Conservation (phyloP, 2,888 invertebrate species). For the Pseudeuparius sepicola region DNA sequence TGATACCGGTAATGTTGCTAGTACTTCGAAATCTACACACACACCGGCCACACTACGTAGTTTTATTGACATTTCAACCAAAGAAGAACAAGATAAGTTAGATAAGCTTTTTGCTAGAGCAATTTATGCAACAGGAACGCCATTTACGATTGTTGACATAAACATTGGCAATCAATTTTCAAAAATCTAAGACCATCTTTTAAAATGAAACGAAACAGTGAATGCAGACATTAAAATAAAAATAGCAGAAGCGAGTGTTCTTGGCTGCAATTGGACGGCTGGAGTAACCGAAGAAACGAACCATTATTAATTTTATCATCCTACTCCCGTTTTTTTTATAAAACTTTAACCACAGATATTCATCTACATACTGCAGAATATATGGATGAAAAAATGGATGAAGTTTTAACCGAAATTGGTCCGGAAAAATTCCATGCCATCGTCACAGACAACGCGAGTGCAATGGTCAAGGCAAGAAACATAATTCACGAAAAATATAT, state of each 20-base stretch:
- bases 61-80: no score
- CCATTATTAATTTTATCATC: conserved; percentile 16
- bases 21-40: no score
- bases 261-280: conserved; percentile 14
- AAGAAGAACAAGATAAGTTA: no score
- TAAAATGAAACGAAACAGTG: no score
- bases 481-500: conserved; percentile 22
- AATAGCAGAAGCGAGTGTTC: conserved; percentile 4
- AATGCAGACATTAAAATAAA: conserved; percentile 6
- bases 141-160: conserved; percentile 5
- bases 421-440: neutral
- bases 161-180: conserved; percentile 7
- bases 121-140: conserved; percentile 6
- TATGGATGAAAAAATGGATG: conserved; percentile 20
- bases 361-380: conserved; percentile 23
- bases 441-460: conserved; percentile 21
- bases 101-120: no score
- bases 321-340: conserved; percentile 24
- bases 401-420: conserved; percentile 7
- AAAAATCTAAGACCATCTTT: conserved; percentile 4
- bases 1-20: no score
- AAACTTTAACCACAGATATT: conserved; percentile 20
- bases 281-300: no score
- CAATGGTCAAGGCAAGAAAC: conserved; percentile 22
- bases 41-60: no score